Evolutionary conservation across 1,140 invertebrate species (phyloP), one percentile per base, ranked within the genome.

Genomic region (Drosophila pallidifrons): DNA sequence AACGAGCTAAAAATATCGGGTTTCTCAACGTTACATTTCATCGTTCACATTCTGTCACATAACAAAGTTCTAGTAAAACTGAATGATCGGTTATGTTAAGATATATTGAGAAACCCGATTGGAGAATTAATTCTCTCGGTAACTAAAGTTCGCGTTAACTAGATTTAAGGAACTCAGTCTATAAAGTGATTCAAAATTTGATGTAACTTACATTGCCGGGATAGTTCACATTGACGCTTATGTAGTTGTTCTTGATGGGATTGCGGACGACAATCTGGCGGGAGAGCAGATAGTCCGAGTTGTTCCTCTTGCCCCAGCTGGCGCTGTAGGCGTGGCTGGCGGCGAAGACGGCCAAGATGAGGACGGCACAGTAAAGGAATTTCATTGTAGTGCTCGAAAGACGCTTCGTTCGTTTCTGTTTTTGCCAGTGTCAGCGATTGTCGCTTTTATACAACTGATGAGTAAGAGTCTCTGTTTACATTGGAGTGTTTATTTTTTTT

Each of bases 181-280:
- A 3, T 25, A 25, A 25, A 25, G 20, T 4, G 20, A 0, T 25
- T 25, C 1, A 5, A 32, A 32, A 11, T 38, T 7, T 10, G 35
- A 8, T 7, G 35, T 38, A 1, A 86, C 89, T 91, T 82, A 91
- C 89, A 10, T 69, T 8, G 43, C 66, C 59, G 2, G 89, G 89
- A 30, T 75, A 91, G 5, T 79, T 45, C 1, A 91, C 57, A 35
- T 77, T 86, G 28, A 91, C 43, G 41, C 47, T 91, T 71, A 70
- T 78, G 67, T 82, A 89, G 65, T 63, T 82, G 65, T 88, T 88
- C 77, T 69, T 82, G 5, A 77, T 11, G 1, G 87, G 87, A 5
- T 32, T 2, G 7, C 87, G 86, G 2, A 81, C 43, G 13, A 88
- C 87, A 13, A 13, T 45, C 54, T 91, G 81, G 60, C 74, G 68